Percentiles rank a stretch among this genome's conserved stretches.
Conservation (phyloP, 2,797 vertebrate genomes). For the Nasua narica region DNA sequence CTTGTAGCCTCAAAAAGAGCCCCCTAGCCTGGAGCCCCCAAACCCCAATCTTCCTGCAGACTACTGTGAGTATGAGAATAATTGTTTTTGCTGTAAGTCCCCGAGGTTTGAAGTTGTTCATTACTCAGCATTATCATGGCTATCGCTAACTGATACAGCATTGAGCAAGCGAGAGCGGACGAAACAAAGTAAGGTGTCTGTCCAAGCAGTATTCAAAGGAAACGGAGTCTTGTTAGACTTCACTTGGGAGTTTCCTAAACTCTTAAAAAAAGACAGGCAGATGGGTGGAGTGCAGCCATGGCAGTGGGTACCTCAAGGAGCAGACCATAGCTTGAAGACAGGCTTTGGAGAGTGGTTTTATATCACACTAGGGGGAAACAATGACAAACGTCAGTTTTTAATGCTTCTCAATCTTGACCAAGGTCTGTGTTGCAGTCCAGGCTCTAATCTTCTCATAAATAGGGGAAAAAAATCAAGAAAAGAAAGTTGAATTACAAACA, state of each 20-base stretch:
- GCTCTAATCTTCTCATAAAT: conserved; percentile 42
- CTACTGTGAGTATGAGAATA: accelerated
- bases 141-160: background rate
- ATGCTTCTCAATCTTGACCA: conserved; percentile 24
- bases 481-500: conserved; percentile 11
- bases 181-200: background rate
- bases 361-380: background rate
- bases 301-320: accelerated
- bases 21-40: background rate
- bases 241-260: background rate
- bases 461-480: background rate
- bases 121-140: background rate
- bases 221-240: background rate
- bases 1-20: background rate
- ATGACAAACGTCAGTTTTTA: background rate
- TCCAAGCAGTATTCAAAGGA: background rate
- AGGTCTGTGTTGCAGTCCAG: background rate
- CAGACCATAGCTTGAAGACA: background rate
- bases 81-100: background rate
- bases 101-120: background rate
- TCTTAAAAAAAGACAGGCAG: background rate
- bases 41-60: background rate
- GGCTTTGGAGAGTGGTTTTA: conserved; percentile 25
- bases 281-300: accelerated
- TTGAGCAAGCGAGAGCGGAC: background rate